Evolutionary conservation across 2,888 invertebrate genomes (phyloP).

Genomic region (Acrobasis repandana): DNA sequence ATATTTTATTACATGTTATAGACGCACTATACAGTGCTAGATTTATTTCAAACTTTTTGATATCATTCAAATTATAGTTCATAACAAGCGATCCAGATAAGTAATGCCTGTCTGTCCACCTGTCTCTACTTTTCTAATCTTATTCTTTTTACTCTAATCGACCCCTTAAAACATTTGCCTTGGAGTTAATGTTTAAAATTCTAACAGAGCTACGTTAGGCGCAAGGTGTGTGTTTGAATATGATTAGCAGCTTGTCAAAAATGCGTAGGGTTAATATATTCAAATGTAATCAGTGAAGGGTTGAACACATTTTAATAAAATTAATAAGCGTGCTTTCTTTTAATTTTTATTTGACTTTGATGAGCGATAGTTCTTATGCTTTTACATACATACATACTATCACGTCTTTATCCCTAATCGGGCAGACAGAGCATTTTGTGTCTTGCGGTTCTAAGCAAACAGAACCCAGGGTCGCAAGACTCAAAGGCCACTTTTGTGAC

Average conservation of each 20-base stretch:
- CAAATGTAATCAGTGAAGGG: slow-evolving; percentile 71
- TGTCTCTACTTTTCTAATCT: slow-evolving; percentile 54
- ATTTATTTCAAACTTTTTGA: background rate
- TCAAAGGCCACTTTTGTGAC: too few species aligned
- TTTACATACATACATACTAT: too few species aligned
- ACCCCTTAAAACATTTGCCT: slow-evolving; percentile 60
- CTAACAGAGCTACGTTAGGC: slow-evolving; percentile 63
- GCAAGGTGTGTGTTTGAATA: slow-evolving; percentile 80
- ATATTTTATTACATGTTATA: too few species aligned
- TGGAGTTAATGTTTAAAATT: slow-evolving; percentile 69
- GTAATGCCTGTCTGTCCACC: slow-evolving; percentile 24
- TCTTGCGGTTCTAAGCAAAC: too few species aligned
- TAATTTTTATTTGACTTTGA: slow-evolving; percentile 23
- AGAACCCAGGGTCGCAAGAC: too few species aligned
- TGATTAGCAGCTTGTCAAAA: slow-evolving; percentile 83
- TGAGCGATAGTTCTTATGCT: background rate
- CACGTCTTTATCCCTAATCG: too few species aligned
- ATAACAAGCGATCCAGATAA: background rate
- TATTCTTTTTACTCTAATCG: slow-evolving; percentile 61
- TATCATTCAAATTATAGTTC: background rate
- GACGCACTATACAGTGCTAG: too few species aligned
- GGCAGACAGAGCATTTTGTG: too few species aligned
- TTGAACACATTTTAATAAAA: slow-evolving; percentile 57
- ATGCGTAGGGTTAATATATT: slow-evolving; percentile 75
- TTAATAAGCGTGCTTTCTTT: slow-evolving; percentile 34